phyloP scores from a whole-genome alignment of 2,888 invertebrate species.

The Adelognathus sp. region DNA sequence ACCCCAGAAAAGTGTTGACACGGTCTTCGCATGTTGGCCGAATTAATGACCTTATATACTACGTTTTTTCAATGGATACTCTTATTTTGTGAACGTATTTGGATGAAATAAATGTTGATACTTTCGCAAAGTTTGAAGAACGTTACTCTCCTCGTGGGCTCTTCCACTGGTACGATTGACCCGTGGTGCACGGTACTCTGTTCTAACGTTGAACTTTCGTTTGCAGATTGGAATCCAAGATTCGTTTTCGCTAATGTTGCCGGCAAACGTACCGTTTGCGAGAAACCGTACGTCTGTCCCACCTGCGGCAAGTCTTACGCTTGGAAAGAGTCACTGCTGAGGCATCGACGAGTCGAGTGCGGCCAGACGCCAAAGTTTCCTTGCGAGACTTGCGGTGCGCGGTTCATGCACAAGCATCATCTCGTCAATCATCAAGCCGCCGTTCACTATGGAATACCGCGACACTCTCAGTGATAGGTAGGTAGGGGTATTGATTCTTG shows the following conservation, averaged over 20 bases:
- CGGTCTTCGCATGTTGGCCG: neutral
- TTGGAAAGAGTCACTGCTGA: conserved; percentile 66
- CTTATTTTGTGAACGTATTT: neutral
- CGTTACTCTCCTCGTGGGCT: neutral
- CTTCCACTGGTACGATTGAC: neutral
- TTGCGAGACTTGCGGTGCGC: conserved; percentile 66
- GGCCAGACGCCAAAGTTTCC: conserved; percentile 72
- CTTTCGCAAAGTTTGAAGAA: neutral
- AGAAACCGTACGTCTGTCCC: conserved; percentile 63
- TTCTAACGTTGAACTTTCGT: conserved; percentile 11
- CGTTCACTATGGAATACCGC: conserved; percentile 10
- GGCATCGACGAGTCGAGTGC: conserved; percentile 74
- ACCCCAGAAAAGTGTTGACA: neutral
- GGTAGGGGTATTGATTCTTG: neutral
- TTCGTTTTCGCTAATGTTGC: neutral
- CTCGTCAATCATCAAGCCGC: conserved; percentile 51
- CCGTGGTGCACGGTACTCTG: neutral
- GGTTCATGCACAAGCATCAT: conserved; percentile 64
- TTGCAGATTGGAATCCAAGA: conserved; percentile 33
- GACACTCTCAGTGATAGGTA: neutral
- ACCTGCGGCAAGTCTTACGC: conserved; percentile 72
- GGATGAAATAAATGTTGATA: neutral
- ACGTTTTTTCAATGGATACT: neutral
- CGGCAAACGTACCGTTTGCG: neutral
- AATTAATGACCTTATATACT: neutral